Conservation (phyloP, 1,140 invertebrate species). For the Brachionus rubens region DNA sequence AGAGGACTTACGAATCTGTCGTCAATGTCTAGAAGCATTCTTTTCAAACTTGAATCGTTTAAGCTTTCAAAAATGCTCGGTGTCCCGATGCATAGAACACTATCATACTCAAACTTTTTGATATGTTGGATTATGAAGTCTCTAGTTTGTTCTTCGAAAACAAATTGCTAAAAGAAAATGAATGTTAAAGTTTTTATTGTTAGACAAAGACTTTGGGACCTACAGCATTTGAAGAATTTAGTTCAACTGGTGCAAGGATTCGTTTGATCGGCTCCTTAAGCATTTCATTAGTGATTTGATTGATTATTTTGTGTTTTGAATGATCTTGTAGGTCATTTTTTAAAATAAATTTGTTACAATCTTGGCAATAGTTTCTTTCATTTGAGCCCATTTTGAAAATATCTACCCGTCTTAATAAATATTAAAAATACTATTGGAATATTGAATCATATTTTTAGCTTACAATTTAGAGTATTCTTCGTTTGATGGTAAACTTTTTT, state of each 20-base stretch:
- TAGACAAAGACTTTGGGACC: no score
- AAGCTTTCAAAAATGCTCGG: slow-evolving; percentile 41
- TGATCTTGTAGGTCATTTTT: neutral
- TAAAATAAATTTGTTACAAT: slow-evolving; percentile 14
- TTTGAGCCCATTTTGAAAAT: neutral
- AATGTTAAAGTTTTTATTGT: neutral
- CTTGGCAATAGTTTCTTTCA: slow-evolving; percentile 27
- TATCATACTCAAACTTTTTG: slow-evolving; percentile 19
- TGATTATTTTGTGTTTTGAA: neutral
- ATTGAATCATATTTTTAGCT: neutral
- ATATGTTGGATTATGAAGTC: neutral
- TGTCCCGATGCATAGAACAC: slow-evolving; percentile 36
- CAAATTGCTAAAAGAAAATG: slow-evolving; percentile 14
- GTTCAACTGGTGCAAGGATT: slow-evolving; percentile 5
- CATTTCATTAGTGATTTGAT: neutral
- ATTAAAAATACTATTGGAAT: neutral
- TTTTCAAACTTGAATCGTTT: neutral
- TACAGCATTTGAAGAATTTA: slow-evolving; percentile 44
- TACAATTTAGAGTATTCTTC: neutral
- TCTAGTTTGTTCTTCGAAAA: neutral
- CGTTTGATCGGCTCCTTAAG: neutral
- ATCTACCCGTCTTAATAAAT: neutral
- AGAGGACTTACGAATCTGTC: slow-evolving; percentile 26
- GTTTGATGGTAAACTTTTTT: neutral
- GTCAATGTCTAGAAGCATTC: slow-evolving; percentile 23